phyloP scores from a whole-genome alignment of 2,113 vertebrate species.

The Ageneiosus marmoratus region DNA sequence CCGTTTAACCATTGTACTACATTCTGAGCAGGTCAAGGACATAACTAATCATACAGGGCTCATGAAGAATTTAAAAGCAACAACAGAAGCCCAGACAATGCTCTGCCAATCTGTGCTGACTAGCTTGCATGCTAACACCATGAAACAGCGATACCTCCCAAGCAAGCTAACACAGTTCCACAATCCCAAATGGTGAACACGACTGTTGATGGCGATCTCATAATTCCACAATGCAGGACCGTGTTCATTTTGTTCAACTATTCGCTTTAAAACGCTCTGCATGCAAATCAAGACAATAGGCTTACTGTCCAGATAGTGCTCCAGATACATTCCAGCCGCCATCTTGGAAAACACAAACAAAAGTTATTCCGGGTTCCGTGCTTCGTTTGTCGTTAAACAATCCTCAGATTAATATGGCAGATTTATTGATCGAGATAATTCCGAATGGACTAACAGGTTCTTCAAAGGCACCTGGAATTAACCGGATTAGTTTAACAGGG shows the following conservation, averaged over 20 bases:
- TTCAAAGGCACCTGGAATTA: too few species aligned
- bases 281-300: conserved; percentile 32
- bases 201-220: neutral
- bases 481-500: neutral
- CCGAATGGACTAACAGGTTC: neutral
- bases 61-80: neutral
- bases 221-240: neutral
- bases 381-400: neutral
- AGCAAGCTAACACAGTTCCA: neutral
- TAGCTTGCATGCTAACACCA: neutral
- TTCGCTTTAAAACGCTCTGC: too few species aligned
- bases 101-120: too few species aligned
- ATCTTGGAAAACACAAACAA: conserved; percentile 63
- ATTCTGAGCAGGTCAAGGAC: neutral
- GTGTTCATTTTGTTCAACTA: neutral
- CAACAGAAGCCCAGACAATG: neutral
- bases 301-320: conserved; percentile 66
- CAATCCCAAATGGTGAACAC: too few species aligned
- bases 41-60: neutral
- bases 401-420: neutral
- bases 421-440: neutral
- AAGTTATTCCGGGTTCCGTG: conserved; percentile 45
- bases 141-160: neutral
- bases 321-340: conserved; percentile 67
- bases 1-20: neutral